Evolutionary conservation across 2,113 vertebrate species (phyloP).

Genomic region (Taxidea taxus): DNA sequence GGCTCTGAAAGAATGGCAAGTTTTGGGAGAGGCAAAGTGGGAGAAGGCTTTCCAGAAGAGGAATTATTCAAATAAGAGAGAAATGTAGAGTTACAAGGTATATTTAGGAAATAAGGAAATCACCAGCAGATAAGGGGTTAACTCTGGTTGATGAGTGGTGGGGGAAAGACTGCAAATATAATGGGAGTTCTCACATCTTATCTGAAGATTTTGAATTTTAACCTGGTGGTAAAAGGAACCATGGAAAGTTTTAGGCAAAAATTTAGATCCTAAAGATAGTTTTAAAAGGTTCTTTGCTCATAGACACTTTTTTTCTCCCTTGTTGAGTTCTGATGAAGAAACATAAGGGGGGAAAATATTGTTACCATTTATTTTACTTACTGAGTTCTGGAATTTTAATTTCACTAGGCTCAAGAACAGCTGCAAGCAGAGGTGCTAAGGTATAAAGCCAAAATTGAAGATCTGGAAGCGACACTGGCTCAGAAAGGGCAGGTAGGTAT

Average conservation of each 20-base stretch:
- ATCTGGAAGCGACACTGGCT: slow-evolving; percentile 94
- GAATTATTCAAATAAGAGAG: neutral
- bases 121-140: neutral
- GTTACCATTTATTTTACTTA: neutral
- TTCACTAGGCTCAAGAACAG: slow-evolving; percentile 93
- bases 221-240: neutral
- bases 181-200: neutral
- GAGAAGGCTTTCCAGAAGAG: neutral
- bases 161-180: neutral
- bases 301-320: neutral
- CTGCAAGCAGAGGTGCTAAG: slow-evolving; percentile 94
- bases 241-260: neutral
- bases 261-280: neutral
- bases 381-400: slow-evolving; percentile 56
- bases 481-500: slow-evolving; percentile 93
- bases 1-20: neutral
- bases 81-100: neutral
- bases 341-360: neutral
- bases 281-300: neutral
- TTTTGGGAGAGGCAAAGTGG: neutral
- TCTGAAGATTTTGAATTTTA: neutral
- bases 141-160: neutral
- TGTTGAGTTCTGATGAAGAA: neutral
- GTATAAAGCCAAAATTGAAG: slow-evolving; percentile 98
- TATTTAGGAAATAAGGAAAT: neutral